Evolutionary conservation across 2,888 invertebrate species (phyloP).

Genomic region (Andrena hattorfiana): DNA sequence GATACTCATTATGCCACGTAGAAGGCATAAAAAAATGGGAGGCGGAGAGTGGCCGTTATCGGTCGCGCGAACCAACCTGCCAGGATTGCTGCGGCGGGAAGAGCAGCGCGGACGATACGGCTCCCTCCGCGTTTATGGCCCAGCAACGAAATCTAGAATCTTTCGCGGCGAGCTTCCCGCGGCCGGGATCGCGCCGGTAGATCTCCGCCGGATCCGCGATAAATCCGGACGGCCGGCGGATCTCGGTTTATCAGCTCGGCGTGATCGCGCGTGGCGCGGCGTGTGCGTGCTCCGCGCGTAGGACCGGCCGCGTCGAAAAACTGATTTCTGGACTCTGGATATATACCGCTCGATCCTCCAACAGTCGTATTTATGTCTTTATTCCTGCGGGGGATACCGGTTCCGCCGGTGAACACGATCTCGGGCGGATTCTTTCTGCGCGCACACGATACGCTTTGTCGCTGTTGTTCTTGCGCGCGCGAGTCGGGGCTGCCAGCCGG

Average conservation of each 20-base stretch:
- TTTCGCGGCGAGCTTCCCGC: slow-evolving; percentile 39
- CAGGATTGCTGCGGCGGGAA: slow-evolving; percentile 41
- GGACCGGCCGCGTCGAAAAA: slow-evolving; percentile 57
- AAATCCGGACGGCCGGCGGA: slow-evolving; percentile 63
- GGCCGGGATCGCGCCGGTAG: slow-evolving; percentile 46
- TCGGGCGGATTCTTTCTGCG: slow-evolving; percentile 42
- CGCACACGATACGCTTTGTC: slow-evolving; percentile 55
- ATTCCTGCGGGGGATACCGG: slow-evolving; percentile 64
- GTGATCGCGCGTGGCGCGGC: slow-evolving; percentile 55
- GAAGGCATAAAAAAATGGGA: slow-evolving; percentile 15
- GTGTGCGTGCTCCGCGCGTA: slow-evolving; percentile 12
- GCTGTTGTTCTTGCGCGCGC: slow-evolving; percentile 46
- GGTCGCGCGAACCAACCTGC: slow-evolving; percentile 18
- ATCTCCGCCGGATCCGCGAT: slow-evolving; percentile 59
- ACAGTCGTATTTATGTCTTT: slow-evolving; percentile 66
- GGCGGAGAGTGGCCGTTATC: slow-evolving; percentile 47
- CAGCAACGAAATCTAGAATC: slow-evolving; percentile 41
- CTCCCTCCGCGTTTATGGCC: slow-evolving; percentile 52
- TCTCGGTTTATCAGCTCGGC: slow-evolving; percentile 59
- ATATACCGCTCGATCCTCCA: slow-evolving; percentile 28
- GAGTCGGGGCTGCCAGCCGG: slow-evolving; percentile 7
- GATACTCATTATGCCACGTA: slow-evolving; percentile 52
- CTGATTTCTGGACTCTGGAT: slow-evolving; percentile 57
- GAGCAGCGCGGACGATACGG: slow-evolving; percentile 31
- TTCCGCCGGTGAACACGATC: slow-evolving; percentile 33